Evolutionary conservation across 2,797 vertebrate species (phyloP).

Genomic region (Sebastolobus alascanus): DNA sequence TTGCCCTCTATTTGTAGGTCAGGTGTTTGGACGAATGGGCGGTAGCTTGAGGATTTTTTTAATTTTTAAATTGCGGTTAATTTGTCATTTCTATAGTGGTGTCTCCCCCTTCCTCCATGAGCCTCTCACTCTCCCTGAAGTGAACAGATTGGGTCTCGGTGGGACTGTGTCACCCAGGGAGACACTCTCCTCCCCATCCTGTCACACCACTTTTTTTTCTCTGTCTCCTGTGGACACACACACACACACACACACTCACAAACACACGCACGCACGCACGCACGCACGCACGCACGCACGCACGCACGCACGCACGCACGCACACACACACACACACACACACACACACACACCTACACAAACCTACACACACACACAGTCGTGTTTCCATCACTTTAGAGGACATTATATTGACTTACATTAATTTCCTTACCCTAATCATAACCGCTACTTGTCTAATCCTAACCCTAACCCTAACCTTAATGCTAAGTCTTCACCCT

Average conservation of each 20-base stretch:
- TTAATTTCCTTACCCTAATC: too few species aligned
- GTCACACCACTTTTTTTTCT: slow-evolving; percentile 62
- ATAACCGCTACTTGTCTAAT: too few species aligned
- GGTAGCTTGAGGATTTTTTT: not conserved
- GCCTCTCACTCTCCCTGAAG: slow-evolving; percentile 72
- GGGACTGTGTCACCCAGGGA: slow-evolving; percentile 87
- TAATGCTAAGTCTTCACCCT: too few species aligned
- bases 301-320: slow-evolving; percentile 27
- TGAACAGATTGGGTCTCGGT: slow-evolving; percentile 91
- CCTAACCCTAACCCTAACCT: too few species aligned
- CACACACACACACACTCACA: slow-evolving; percentile 43
- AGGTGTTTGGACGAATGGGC: not conserved
- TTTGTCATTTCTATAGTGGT: slow-evolving; percentile 46
- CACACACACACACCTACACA: slow-evolving; percentile 22
- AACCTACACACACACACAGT: slow-evolving; percentile 19
- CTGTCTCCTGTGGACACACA: slow-evolving; percentile 53
- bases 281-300: slow-evolving; percentile 33
- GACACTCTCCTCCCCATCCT: slow-evolving; percentile 82
- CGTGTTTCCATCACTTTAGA: too few species aligned
- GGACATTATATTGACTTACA: too few species aligned
- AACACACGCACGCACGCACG: slow-evolving; percentile 27
- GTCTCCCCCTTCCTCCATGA: slow-evolving; percentile 40
- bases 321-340: slow-evolving; percentile 40
- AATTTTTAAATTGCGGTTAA: slow-evolving; percentile 10
- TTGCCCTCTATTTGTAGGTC: not conserved